phyloP scores from a whole-genome alignment of 2,797 vertebrate genomes.

The Acridotheres tristis region DNA sequence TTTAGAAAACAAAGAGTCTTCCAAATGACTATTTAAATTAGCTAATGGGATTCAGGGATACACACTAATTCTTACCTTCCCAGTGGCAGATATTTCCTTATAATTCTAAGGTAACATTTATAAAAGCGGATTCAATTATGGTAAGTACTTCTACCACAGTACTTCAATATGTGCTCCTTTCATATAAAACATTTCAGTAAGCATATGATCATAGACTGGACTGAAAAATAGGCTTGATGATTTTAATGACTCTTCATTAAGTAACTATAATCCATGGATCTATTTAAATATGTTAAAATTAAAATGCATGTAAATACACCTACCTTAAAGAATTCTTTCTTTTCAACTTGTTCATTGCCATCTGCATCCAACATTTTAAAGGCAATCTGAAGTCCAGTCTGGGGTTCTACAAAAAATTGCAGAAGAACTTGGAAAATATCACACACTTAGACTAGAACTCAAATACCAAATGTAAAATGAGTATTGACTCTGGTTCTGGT shows the following conservation, averaged over 20 bases:
- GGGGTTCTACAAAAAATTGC: slow-evolving; percentile 85
- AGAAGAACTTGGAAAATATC: not conserved
- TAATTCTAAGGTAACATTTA: not conserved
- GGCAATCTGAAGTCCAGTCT: slow-evolving; percentile 92
- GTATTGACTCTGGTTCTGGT: not conserved
- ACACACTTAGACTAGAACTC: not conserved
- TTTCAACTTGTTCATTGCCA: slow-evolving; percentile 95
- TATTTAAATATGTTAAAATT: not conserved
- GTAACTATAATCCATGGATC: not conserved
- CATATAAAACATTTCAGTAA: not conserved
- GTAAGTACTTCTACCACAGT: not conserved
- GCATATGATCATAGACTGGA: not conserved
- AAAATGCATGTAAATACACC: not conserved
- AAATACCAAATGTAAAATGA: not conserved
- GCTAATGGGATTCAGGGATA: not conserved
- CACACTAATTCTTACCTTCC: not conserved
- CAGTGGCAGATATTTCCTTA: not conserved
- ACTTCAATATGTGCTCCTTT: not conserved
- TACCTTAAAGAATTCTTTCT: slow-evolving; percentile 96
- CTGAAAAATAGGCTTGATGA: not conserved
- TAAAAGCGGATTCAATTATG: not conserved
- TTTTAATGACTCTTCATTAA: not conserved
- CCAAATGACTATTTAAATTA: not conserved
- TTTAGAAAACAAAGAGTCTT: not conserved
- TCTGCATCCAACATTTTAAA: slow-evolving; percentile 98